Conservation (phyloP, 1,140 invertebrate species). For the Listronotus bonariensis region DNA sequence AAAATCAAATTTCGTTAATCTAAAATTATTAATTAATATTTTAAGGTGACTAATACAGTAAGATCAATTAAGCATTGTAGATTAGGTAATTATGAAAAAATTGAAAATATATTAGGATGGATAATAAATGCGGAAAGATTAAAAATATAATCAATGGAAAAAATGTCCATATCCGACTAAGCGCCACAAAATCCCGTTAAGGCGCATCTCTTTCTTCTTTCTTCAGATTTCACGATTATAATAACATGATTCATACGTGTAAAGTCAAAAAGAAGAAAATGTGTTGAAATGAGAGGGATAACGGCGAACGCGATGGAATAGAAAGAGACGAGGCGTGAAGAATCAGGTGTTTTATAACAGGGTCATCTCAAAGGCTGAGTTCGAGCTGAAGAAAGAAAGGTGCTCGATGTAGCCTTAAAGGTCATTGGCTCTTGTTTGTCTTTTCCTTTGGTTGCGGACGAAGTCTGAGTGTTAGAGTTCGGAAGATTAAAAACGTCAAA, state of each 20-base stretch:
- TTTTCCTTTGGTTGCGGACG: constrained; percentile 9
- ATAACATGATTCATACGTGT: constrained; percentile 20
- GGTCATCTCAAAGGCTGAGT: constrained; percentile 20
- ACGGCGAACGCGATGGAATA: not conserved
- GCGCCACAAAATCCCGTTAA: constrained; percentile 19
- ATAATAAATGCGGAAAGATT: too few relatives aligned
- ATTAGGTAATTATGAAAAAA: too few relatives aligned
- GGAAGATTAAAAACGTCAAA: too few relatives aligned
- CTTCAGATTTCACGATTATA: constrained; percentile 24
- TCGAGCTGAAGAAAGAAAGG: constrained; percentile 17
- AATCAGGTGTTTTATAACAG: constrained; percentile 26
- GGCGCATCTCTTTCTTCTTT: constrained; percentile 12
- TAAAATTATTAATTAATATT: too few relatives aligned
- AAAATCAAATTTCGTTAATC: too few relatives aligned
- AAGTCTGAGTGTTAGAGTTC: not conserved
- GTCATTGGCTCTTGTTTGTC: constrained; percentile 30
- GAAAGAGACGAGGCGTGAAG: not conserved
- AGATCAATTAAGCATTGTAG: too few relatives aligned
- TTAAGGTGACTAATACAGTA: too few relatives aligned
- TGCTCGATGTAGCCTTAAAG: constrained; percentile 24
- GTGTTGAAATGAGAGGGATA: not conserved
- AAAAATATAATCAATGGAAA: too few relatives aligned
- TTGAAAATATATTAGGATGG: too few relatives aligned
- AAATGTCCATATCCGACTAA: not conserved
- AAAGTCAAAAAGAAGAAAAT: constrained; percentile 11